Evolutionary conservation across 2,113 vertebrate species (phyloP).

Genomic region (Poecilia latipinna): DNA sequence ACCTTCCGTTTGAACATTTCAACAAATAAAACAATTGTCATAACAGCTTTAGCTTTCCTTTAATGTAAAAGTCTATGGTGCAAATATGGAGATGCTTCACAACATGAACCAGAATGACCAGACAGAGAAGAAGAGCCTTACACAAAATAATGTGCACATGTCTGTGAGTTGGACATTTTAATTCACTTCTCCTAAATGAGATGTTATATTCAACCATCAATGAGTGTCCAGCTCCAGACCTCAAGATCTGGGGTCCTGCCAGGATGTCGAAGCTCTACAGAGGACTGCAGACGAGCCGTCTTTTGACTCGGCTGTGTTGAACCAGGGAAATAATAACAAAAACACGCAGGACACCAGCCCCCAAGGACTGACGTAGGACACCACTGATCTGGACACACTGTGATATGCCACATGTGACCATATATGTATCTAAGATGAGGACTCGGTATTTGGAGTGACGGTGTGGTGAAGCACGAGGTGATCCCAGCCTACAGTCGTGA

Average conservation of each 20-base stretch:
- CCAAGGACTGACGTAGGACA: no score
- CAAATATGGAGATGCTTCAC: constrained; percentile 32
- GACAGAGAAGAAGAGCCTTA: neutral
- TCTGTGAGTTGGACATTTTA: neutral
- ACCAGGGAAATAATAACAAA: no score
- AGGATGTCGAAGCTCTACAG: no score
- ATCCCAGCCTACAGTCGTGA: constrained; percentile 96
- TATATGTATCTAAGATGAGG: constrained; percentile 45
- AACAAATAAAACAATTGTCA: constrained; percentile 16
- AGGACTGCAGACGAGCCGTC: no score
- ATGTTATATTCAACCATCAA: neutral
- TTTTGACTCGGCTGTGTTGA: no score
- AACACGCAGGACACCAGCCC: no score
- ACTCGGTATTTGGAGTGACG: constrained; percentile 54
- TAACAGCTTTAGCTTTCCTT: constrained; percentile 40
- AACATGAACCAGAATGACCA: constrained; percentile 2
- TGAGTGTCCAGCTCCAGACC: no score
- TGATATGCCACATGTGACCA: neutral
- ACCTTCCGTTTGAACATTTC: neutral
- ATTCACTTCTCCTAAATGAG: constrained; percentile 4
- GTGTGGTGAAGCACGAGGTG: constrained; percentile 93
- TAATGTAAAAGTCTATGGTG: constrained; percentile 62
- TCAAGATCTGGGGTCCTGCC: no score
- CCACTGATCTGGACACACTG: neutral
- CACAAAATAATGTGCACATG: neutral